These are phyloP conservation scores for Drosophila orena DNA, from an alignment of 1,140 invertebrate genomes.

Conservation along the genomic window DNA sequence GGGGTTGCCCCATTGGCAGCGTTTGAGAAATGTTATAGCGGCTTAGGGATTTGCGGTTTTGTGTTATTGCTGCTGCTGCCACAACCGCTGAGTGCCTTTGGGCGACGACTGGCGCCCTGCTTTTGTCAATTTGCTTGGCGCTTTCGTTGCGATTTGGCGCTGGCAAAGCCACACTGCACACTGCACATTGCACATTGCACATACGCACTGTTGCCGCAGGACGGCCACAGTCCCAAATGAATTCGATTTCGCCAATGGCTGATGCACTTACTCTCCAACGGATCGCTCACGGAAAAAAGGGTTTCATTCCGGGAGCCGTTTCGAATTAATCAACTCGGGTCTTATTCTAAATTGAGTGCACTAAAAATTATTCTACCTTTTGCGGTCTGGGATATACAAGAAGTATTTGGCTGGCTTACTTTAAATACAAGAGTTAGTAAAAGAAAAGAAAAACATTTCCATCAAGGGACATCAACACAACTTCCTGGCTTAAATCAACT, in stretches of 20 bases:
- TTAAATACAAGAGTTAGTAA: not conserved
- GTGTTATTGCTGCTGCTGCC: slow-evolving; percentile 66
- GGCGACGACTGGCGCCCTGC: slow-evolving; percentile 35
- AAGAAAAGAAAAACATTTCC: not conserved
- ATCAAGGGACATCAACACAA: not conserved
- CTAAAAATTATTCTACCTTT: not conserved
- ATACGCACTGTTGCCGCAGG: slow-evolving; percentile 64
- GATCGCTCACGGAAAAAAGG: not conserved
- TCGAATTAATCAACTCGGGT: slow-evolving; percentile 26
- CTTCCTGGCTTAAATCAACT: not conserved
- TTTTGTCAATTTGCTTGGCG: slow-evolving; percentile 74
- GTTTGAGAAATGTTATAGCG: slow-evolving; percentile 78
- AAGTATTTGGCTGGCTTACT: not conserved
- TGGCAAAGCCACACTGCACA: slow-evolving; percentile 62
- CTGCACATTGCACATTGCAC: slow-evolving; percentile 69
- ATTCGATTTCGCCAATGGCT: slow-evolving; percentile 43
- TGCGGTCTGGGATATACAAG: not conserved
- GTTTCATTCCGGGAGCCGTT: not conserved
- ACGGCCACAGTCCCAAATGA: slow-evolving; percentile 35
- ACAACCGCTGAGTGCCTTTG: slow-evolving; percentile 47
- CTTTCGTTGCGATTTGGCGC: slow-evolving; percentile 51
- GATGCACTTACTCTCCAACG: slow-evolving; percentile 18
- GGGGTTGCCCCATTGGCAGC: slow-evolving; percentile 27
- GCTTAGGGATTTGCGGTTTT: slow-evolving; percentile 75
- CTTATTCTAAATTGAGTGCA: slow-evolving; percentile 10